Conservation (phyloP, 1,140 invertebrate species). For the Hetaerina americana region DNA sequence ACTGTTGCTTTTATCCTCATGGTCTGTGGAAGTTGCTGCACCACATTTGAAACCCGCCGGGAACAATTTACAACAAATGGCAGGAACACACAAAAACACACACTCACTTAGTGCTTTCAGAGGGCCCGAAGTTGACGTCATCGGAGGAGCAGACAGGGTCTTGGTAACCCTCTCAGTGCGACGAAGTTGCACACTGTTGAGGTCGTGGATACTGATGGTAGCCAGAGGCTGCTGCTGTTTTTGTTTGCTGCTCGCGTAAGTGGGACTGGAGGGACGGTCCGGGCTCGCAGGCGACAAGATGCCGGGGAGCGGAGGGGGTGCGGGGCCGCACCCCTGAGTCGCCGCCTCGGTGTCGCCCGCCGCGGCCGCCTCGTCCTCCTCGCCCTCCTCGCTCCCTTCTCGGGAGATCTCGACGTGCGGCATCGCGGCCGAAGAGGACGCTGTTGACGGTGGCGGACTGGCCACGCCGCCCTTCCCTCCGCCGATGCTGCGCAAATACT, state of each 20-base stretch:
- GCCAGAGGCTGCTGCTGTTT: conserved; percentile 56
- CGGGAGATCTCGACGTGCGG: conserved; percentile 12
- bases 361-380: conserved; percentile 19
- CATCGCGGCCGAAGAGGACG: conserved; percentile 17
- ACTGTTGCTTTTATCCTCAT: neutral
- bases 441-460: conserved; percentile 10
- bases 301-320: conserved; percentile 40
- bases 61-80: neutral
- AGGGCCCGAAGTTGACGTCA: neutral
- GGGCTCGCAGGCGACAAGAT: conserved; percentile 31
- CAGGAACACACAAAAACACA: neutral
- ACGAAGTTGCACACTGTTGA: conserved; percentile 66
- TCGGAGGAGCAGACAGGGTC: conserved; percentile 55
- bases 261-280: conserved; percentile 16
- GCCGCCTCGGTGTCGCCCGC: neutral
- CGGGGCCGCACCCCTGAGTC: conserved; percentile 27
- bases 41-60: neutral
- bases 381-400: conserved; percentile 4
- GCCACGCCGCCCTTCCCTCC: conserved; percentile 30
- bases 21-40: neutral
- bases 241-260: conserved; percentile 21
- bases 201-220: conserved; percentile 71
- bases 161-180: conserved; percentile 62
- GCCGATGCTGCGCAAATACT: conserved; percentile 73
- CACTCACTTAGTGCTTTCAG: conserved; percentile 10